Evolutionary conservation across 2,113 vertebrate species (phyloP), one percentile per base, ranked within the genome.

Genomic region (Sturnira hondurensis): DNA sequence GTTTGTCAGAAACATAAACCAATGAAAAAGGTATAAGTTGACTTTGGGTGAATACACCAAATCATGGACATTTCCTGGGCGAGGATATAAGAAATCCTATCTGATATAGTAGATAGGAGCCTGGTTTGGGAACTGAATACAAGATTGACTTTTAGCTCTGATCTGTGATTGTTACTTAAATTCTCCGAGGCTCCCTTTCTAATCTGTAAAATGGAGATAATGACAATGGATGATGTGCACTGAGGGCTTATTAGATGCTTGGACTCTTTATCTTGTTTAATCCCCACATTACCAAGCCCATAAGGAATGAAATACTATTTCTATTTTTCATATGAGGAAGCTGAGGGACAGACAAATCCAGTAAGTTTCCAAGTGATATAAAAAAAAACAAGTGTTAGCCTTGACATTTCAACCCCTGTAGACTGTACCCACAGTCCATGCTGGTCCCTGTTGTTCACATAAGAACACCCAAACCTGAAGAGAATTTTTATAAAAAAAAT

Each of bases 101-200:
- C 33, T 11, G 5, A 15, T 68, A 0, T 2, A 20, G 6, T 20
- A 11, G 14, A 15, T 4, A 9, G 16, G 10, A 43, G 5, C 16
- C n/a, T 76, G 4, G 17, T 8, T 20, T 17, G 54, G n/a, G 50
- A 16, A 41, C 17, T 52, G 14, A 24, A 47, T 38, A 47, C 4
- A 47, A 13, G 4, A 11, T 52, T 61, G 38, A 17, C 24, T 31
- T 82, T 77, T 81, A 81, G 24, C 43, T 76, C 11, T 33, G 36
- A 68, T 31, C 24, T 94, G 70, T 43, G 16, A 33, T 43, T 54
- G 7, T 76, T 52, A 33, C 41, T 61, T 81, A 82, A 31, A 81
- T 54, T 93, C 52, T 76, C 26, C 67, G 43, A 71, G 20, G 24
- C 71, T 5, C 1, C 22, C 80, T 89, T 92, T 38, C 47, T 56